Evolutionary conservation across 2,797 vertebrate species (phyloP).

Genomic region (Pitangus sulphuratus): DNA sequence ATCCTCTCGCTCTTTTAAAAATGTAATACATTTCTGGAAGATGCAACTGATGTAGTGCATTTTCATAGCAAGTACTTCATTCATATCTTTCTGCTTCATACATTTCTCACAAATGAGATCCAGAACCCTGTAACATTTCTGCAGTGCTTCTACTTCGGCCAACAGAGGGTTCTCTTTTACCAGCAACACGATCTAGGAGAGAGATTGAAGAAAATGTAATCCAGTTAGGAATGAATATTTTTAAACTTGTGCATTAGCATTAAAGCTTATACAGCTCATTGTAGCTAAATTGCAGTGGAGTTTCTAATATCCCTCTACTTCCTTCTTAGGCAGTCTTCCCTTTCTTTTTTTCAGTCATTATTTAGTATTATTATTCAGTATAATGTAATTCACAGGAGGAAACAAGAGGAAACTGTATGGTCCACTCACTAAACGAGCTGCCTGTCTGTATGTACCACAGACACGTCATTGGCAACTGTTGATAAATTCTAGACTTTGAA

Average conservation of each 20-base stretch:
- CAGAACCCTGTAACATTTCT: conserved; percentile 90
- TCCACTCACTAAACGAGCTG: not conserved
- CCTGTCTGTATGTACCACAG: not conserved
- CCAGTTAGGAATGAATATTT: not conserved
- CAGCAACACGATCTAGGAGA: conserved; percentile 88
- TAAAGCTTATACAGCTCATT: not conserved
- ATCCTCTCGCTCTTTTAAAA: conserved; percentile 89
- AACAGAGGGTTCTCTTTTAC: conserved; percentile 93
- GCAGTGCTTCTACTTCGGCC: conserved; percentile 85
- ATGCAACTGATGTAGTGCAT: conserved; percentile 97
- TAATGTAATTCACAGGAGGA: not conserved
- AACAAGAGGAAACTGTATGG: not conserved
- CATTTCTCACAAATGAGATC: conserved; percentile 96
- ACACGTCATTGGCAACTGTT: not conserved
- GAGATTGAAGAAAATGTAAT: not conserved
- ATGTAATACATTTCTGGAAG: conserved; percentile 89
- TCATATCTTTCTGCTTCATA: conserved; percentile 98
- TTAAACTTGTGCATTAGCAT: not conserved
- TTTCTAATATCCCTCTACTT: not conserved
- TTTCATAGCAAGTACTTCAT: conserved; percentile 97
- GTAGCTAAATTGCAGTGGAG: not conserved
- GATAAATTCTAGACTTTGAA: not conserved
- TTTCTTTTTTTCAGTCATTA: not conserved
- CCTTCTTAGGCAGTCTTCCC: not conserved
- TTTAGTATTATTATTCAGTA: not conserved